Conservation (phyloP, 64 coral and sea anemone species). For the Exaiptasia diaphana region DNA sequence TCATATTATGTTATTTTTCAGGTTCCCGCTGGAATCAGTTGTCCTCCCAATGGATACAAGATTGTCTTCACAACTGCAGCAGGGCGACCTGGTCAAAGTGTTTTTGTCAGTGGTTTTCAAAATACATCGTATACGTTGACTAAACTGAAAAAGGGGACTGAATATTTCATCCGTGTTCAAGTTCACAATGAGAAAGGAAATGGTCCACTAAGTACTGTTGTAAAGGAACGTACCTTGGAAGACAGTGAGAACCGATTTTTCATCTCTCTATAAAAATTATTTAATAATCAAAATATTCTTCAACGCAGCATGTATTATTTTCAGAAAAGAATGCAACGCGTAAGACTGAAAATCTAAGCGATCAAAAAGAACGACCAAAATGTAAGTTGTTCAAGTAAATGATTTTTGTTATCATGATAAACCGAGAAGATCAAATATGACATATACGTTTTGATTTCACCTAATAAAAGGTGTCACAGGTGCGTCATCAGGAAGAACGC, state of each 20-base stretch:
- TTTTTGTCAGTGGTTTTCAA: neutral
- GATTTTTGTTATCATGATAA: too few relatives aligned
- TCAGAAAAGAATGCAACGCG: slow-evolving; percentile 29
- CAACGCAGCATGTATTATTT: neutral
- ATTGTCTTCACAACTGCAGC: neutral
- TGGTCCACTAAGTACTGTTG: slow-evolving; percentile 22
- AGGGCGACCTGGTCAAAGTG: neutral
- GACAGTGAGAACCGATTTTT: slow-evolving; percentile 29
- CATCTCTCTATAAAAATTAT: neutral
- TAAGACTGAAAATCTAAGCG: too few relatives aligned
- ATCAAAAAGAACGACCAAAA: too few relatives aligned
- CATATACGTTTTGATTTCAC: too few relatives aligned
- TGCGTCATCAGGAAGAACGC: too few relatives aligned
- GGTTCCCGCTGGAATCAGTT: neutral
- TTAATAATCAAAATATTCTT: neutral
- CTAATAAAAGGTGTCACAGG: too few relatives aligned
- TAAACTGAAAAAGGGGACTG: slow-evolving; percentile 5
- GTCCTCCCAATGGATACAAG: slow-evolving; percentile 33
- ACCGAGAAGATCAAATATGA: too few relatives aligned
- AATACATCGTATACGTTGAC: neutral
- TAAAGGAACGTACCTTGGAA: slow-evolving; percentile 22
- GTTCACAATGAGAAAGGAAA: slow-evolving; percentile 66
- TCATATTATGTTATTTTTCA: neutral
- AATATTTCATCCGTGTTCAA: slow-evolving; percentile 27
- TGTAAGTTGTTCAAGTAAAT: too few relatives aligned